Conservation (phyloP, 2,888 invertebrate species). For the Eugnorisma glareosa region DNA sequence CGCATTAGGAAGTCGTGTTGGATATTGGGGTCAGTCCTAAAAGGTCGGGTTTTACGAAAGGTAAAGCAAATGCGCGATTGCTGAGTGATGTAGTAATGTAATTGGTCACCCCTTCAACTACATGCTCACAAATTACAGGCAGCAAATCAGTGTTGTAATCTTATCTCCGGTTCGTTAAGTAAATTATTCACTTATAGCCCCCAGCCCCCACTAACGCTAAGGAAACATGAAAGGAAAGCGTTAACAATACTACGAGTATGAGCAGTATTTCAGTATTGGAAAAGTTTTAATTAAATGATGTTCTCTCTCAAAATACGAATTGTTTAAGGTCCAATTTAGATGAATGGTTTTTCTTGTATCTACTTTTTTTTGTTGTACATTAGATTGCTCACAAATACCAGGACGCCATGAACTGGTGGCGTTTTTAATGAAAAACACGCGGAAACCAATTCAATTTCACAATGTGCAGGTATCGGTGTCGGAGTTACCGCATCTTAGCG, state of each 20-base stretch:
- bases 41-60: slow-evolving; percentile 40
- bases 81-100: slow-evolving; percentile 37
- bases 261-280: not conserved
- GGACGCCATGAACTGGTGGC: slow-evolving; percentile 20
- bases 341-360: not conserved
- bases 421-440: slow-evolving; percentile 57
- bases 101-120: slow-evolving; percentile 39
- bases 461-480: slow-evolving; percentile 63
- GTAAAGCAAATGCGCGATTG: slow-evolving; percentile 12
- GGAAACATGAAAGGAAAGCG: not conserved
- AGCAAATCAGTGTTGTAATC: slow-evolving; percentile 18
- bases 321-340: not conserved
- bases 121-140: slow-evolving; percentile 22
- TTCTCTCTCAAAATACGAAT: not conserved
- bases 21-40: slow-evolving; percentile 26
- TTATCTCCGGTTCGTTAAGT: slow-evolving; percentile 17
- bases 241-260: not conserved
- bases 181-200: slow-evolving; percentile 5
- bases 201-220: not conserved
- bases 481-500: slow-evolving; percentile 63
- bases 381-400: slow-evolving; percentile 20
- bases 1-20: slow-evolving; percentile 20
- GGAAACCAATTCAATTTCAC: slow-evolving; percentile 54
- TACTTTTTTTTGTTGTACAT: not conserved
- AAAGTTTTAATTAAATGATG: not conserved